phyloP scores from a whole-genome alignment of 2,797 vertebrate species.

The Mareca strepera region DNA sequence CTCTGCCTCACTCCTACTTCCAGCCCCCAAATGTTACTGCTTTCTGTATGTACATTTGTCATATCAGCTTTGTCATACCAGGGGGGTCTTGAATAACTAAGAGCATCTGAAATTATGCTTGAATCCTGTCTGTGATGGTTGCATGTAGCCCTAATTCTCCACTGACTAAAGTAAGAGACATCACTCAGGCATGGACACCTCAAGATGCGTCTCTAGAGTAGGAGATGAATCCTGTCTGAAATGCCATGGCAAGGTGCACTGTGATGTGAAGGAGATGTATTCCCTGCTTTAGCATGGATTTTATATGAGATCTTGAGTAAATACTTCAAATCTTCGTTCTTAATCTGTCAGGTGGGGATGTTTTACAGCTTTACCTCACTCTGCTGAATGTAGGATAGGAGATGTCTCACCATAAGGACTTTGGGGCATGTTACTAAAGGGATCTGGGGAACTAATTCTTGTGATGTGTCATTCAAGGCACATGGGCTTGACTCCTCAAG shows the following conservation, averaged over 20 bases:
- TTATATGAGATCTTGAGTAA: neutral
- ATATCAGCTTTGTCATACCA: neutral
- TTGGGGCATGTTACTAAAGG: neutral
- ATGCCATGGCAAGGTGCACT: neutral
- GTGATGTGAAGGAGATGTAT: neutral
- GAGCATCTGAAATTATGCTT: neutral
- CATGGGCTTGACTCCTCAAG: neutral
- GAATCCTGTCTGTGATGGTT: neutral
- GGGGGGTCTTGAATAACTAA: neutral
- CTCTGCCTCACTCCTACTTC: neutral
- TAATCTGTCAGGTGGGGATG: neutral
- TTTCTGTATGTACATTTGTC: neutral
- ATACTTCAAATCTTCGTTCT: neutral
- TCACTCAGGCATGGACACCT: neutral
- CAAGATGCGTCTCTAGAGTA: neutral
- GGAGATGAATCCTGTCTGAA: neutral
- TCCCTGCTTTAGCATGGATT: neutral
- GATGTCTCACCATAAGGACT: neutral
- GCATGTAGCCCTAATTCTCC: neutral
- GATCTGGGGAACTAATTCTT: neutral
- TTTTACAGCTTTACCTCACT: accelerated
- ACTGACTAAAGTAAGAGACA: neutral
- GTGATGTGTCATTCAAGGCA: neutral
- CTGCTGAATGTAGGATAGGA: neutral
- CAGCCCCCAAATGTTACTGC: neutral